These are phyloP conservation scores for Silurus asotus DNA, from an alignment of 2,113 vertebrate species.

Conservation along the genomic window DNA sequence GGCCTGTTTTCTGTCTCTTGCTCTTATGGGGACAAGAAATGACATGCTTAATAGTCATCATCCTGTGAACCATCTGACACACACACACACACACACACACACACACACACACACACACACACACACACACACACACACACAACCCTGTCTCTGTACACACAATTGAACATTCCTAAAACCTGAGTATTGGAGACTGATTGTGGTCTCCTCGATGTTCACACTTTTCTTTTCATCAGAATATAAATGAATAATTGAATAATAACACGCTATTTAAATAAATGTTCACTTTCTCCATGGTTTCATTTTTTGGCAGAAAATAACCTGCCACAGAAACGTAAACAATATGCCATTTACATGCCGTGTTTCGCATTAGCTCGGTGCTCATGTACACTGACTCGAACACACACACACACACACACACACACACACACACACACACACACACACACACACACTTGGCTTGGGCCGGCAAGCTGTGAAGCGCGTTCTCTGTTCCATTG, in stretches of 20 bases:
- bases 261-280: not conserved
- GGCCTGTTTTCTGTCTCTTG: constrained; percentile 17
- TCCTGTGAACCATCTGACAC: constrained; percentile 36
- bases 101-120: constrained; percentile 10
- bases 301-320: constrained; percentile 10
- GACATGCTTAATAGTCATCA: constrained; percentile 42
- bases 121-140: not conserved
- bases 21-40: constrained; percentile 21
- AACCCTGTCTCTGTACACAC: not conserved
- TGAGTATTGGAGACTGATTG: not conserved
- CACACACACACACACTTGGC: constrained; percentile 16
- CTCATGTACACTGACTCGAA: constrained; percentile 34
- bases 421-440: constrained; percentile 18
- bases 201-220: not conserved
- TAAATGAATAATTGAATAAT: not conserved
- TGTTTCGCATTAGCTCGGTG: constrained; percentile 17
- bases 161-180: not conserved
- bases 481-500: not conserved
- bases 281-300: constrained; percentile 14
- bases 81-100: constrained; percentile 28
- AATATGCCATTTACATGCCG: not conserved
- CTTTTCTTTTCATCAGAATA: not conserved
- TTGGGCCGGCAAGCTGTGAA: not conserved
- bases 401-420: constrained; percentile 26
- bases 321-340: constrained; percentile 9